Evolutionary conservation across 2,888 invertebrate species (phyloP), one percentile per base, ranked within the genome.

Genomic region (Eucriotettix oculatus): DNA sequence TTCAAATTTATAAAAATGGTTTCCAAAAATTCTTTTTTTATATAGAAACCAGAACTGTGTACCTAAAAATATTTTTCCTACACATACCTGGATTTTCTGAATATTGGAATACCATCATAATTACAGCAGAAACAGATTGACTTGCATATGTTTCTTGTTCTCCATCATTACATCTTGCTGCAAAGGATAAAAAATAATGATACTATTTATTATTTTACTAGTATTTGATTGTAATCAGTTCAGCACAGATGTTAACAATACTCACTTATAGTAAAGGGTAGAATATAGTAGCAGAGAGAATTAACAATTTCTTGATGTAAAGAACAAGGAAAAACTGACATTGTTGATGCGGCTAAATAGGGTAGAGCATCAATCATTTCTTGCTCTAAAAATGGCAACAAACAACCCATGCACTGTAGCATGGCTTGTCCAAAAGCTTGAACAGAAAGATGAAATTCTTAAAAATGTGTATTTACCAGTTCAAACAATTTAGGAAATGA

Each of bases 71-170:
- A 48, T 48, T 48, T 48, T 48, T 14, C 5, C 48, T 7, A 48
- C 2, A 69, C 70, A 68, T 72, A 90, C 92, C 88, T 69, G 93
- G 88, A 75, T 94, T 94, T 65, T 82, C 87, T 1, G 95, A 93
- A 72, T 97, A 95, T 72, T 98, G 97, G 70, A 98, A 89, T 42
- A 98, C 90, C 85, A 97, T 89, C 90, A 98, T 96, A 62, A 99
- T 84, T 60, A 98, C 91, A 48, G 96, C 90, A 0, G 94, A 88
- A 9, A 92, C 86, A 3, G 90, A 90, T 70, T 90, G 90, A 63
- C 87, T 87, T 12, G 89, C 87, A 67, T 86, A 85, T 67, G 84
- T 86, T 69, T 89, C 88, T 65, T 83, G 81, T 64, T 83, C 84
- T 68, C 85, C 83, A n/a, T 85, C 83, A 7, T 54, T 16, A 17